These are phyloP conservation scores for Epsilonema sp. DNA, from an alignment of 2,888 invertebrate species.

Conservation along the genomic window DNA sequence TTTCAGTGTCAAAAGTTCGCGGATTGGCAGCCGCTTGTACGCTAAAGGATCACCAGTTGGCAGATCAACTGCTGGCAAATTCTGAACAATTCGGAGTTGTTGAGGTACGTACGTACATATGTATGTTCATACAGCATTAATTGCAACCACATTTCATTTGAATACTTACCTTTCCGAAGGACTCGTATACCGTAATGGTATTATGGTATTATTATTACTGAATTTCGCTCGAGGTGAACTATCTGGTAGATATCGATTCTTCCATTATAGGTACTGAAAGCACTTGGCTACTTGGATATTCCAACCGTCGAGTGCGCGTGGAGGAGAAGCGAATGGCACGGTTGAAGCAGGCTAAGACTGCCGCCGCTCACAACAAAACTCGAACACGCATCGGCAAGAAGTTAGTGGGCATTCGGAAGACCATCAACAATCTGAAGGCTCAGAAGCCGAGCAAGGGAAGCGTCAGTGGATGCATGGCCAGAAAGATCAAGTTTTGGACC, in stretches of 20 bases:
- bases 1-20: constrained; percentile 1
- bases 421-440: neutral
- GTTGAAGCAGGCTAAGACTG: neutral
- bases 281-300: no score
- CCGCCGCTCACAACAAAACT: constrained; percentile 6
- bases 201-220: no score
- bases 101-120: neutral
- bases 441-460: constrained; percentile 15
- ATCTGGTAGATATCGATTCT: no score
- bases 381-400: constrained; percentile 10
- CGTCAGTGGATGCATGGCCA: constrained; percentile 28
- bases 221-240: no score
- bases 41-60: constrained; percentile 2
- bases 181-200: no score
- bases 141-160: no score
- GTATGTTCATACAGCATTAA: no score
- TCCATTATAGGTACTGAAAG: no score
- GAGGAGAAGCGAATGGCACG: constrained; percentile 3
- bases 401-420: constrained; percentile 1
- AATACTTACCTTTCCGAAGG: no score
- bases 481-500: constrained; percentile 26
- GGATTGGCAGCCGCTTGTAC: constrained; percentile 3
- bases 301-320: neutral
- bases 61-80: neutral
- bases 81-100: constrained; percentile 1